Evolutionary conservation across 2,797 vertebrate species (phyloP), one percentile per base, ranked within the genome.

Genomic region (Typhlichthys eigenmanni): DNA sequence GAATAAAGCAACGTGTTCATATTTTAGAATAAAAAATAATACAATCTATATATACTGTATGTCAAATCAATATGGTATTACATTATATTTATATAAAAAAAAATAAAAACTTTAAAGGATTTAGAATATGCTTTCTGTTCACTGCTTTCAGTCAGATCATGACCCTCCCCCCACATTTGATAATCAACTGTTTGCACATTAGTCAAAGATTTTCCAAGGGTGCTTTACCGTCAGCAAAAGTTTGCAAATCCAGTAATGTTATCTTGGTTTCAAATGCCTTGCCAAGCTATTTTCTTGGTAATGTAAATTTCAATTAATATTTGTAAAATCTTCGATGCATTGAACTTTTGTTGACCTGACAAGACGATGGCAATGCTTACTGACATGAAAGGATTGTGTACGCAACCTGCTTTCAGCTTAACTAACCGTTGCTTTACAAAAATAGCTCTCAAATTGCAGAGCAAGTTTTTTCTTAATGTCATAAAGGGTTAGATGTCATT

Each of bases 61-160:
- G 85, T 75, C 82, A 85, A 75, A 74, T 71, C 75, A 71, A 88
- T 74, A 81, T 72, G 87, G 84, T 75, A 89, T 68, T 87, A 82
- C 75, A 85, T 85, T 84, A 81, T 80, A 83, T 84, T 29, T 29
- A 29, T 29, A 29, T 29, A 29, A 29, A 29, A 29, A 29, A 29
- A 29, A 29, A 29, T 1, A 4, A 29, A 29, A 43, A 43, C 7
- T 43, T 9, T 43, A 19, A 52, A 43, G 55, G 24, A 11, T 34
- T 10, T 4, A 13, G 8, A 56, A 75, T 59, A 71, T 70, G 34
- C 17, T n/a, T 29, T 59, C 74, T 58, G 71, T 63, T 73, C 76
- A 69, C 60, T 24, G 59, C 55, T 61, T 54, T 61, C 46, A 29
- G 51, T 55, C 52, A 14, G n/a, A 14, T 43, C 38, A 29, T 43